Evolutionary conservation across 2,888 invertebrate species (phyloP).

Genomic region (Tethea ocularis): DNA sequence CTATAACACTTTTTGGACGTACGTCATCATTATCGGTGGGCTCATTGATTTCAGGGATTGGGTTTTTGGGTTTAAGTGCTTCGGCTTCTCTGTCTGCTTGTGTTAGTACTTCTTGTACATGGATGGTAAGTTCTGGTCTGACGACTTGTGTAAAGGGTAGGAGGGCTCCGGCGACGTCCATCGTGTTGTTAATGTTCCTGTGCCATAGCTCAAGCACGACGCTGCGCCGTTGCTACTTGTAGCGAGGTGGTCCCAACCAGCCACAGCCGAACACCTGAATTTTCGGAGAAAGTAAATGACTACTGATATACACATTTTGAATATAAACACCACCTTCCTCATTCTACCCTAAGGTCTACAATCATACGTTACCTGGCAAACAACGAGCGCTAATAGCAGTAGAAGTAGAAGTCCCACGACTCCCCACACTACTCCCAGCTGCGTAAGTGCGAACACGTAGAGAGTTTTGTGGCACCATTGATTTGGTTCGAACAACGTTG

Average conservation of each 20-base stretch:
- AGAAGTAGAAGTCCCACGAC: constrained; percentile 83
- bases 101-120: constrained; percentile 74
- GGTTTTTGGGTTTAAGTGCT: constrained; percentile 42
- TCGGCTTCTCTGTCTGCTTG: constrained; percentile 59
- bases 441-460: constrained; percentile 90
- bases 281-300: background rate
- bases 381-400: constrained; percentile 83
- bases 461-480: constrained; percentile 91
- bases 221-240: constrained; percentile 86
- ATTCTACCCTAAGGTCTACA: background rate
- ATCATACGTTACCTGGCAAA: constrained; percentile 82
- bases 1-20: constrained; percentile 29
- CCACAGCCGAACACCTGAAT: constrained; percentile 87
- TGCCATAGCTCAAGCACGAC: constrained; percentile 83
- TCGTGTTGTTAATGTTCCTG: constrained; percentile 81
- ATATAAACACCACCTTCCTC: too few relatives aligned
- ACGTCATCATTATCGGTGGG: constrained; percentile 52
- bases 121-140: constrained; percentile 73
- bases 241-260: constrained; percentile 86
- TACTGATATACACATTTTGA: too few relatives aligned
- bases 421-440: constrained; percentile 88
- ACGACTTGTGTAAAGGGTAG: constrained; percentile 77
- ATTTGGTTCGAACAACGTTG: constrained; percentile 89
- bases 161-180: constrained; percentile 80
- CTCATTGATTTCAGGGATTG: constrained; percentile 71